Base-by-base conservation (phyloP, 1,140 invertebrate genomes). In the Phocides pigmalion region DNA sequence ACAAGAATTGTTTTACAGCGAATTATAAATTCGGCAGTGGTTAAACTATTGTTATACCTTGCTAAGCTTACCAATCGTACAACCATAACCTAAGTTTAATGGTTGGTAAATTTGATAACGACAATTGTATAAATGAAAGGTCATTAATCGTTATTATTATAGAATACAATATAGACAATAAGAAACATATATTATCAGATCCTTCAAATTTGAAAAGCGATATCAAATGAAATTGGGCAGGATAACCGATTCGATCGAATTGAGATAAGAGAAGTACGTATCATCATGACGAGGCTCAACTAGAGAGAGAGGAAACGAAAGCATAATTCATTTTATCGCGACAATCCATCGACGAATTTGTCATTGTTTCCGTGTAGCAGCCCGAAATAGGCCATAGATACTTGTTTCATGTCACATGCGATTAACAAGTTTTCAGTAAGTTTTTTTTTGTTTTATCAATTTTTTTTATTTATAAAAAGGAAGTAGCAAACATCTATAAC, bases 281-380 rank as follows among this genome's bases (percentile, higher is more conserved):
- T 58, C 54, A 16, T 12, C 15, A 4, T 32, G 46, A 11, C 8
- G 14, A 19, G 2, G 44, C 19, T 49, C 25, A 25, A 14, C 42
- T 28, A 8, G 22, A 5, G 4, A 8, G 28, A 28, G 39, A 17
- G 56, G 17, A 19, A 49, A 15, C 17, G 58, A 8, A 39, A 39
- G 19, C 32, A 61, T 49, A 61, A 61, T 61, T 61, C 58, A 49
- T 61, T 49, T 61, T 61, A 61, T 61, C 44, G 44, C 17, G 44
- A 35, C 42, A 59, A 42, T 59, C 56, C 47, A 59, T 59, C 56
- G 56, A 59, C 16, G 42, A 59, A 59, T 59, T 59, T 59, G 56
- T 59, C 56, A 58, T 58, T 58, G 54, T 58, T 58, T 58, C 28
- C 39, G 14, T 41, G 54, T 58, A 39, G 39, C 20, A 6, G 39